Percentiles rank a stretch among this genome's conserved stretches.
Evolutionary conservation across 2,797 vertebrate species (phyloP).

Genomic region (Trachurus trachurus): DNA sequence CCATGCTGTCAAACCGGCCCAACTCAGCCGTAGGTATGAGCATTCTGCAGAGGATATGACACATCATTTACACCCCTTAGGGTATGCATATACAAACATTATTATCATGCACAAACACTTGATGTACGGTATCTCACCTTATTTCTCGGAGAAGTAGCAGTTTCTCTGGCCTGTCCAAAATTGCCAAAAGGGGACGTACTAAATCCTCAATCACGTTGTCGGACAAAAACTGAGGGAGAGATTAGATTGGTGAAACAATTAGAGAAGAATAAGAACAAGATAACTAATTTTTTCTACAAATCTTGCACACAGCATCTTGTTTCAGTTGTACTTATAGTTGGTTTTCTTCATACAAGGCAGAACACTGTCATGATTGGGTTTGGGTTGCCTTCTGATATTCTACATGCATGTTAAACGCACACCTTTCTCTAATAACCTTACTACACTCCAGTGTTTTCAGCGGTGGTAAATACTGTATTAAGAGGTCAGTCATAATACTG

Average conservation of each 20-base stretch:
- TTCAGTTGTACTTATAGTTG: not conserved
- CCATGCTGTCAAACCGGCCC: constrained; percentile 94
- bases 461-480: constrained; percentile 42
- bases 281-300: not conserved
- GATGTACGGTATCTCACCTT: constrained; percentile 81
- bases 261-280: not conserved
- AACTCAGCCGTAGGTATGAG: constrained; percentile 90
- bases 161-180: constrained; percentile 95
- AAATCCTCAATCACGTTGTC: constrained; percentile 93
- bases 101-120: not conserved
- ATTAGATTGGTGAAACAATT: constrained; percentile 1
- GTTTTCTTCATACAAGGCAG: not conserved
- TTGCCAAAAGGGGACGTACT: constrained; percentile 93
- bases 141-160: constrained; percentile 94
- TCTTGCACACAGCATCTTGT: not conserved
- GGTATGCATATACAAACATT: not conserved
- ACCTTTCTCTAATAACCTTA: constrained; percentile 14
- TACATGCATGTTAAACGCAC: constrained; percentile 29
- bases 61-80: not conserved
- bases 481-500: constrained; percentile 27
- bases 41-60: constrained; percentile 75
- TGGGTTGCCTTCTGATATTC: constrained; percentile 2
- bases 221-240: constrained; percentile 85
- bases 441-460: not conserved
- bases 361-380: not conserved